phyloP scores from a whole-genome alignment of 2,113 vertebrate genomes.

The Neogobius melanostomus region DNA sequence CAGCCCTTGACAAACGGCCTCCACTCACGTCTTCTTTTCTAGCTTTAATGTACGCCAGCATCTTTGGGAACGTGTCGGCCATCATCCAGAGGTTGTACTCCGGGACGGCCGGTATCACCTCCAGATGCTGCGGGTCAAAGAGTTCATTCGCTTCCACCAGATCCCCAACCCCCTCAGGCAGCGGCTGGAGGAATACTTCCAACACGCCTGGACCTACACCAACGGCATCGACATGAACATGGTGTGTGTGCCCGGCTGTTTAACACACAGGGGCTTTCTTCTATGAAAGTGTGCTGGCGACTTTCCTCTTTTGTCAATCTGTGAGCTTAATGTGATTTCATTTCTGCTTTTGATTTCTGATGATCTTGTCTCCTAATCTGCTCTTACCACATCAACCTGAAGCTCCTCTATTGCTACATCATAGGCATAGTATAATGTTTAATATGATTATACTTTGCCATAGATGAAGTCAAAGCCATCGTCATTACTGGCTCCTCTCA shows the following conservation, averaged over 20 bases:
- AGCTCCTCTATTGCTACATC: conserved; percentile 22
- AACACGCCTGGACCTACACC: conserved; percentile 97
- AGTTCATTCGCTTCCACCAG: conserved; percentile 98
- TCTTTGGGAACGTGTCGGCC: conserved; percentile 98
- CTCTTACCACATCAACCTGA: conserved; percentile 31
- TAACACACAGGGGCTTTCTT: neutral
- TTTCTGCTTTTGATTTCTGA: conserved; percentile 32
- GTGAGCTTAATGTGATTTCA: conserved; percentile 23
- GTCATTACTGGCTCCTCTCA: conserved; percentile 29
- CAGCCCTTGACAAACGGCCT: neutral
- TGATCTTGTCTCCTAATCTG: conserved; percentile 19
- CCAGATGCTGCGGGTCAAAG: conserved; percentile 97
- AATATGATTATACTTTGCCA: conserved; percentile 26
- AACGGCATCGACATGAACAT: conserved; percentile 99
- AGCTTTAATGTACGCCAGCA: conserved; percentile 99
- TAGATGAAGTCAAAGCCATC: conserved; percentile 30
- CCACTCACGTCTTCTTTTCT: conserved; percentile 28
- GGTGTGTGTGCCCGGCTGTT: conserved; percentile 67
- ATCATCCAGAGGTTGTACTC: conserved; percentile 99
- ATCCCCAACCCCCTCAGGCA: conserved; percentile 95
- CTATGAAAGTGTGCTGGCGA: conserved; percentile 12
- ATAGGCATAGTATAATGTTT: conserved; percentile 36
- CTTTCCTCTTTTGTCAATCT: conserved; percentile 26
- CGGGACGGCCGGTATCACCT: conserved; percentile 96
- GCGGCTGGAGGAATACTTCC: conserved; percentile 96